These are phyloP conservation scores for Coregonus clupeaformis DNA, from an alignment of 2,113 vertebrate species.

Conservation along the genomic window DNA sequence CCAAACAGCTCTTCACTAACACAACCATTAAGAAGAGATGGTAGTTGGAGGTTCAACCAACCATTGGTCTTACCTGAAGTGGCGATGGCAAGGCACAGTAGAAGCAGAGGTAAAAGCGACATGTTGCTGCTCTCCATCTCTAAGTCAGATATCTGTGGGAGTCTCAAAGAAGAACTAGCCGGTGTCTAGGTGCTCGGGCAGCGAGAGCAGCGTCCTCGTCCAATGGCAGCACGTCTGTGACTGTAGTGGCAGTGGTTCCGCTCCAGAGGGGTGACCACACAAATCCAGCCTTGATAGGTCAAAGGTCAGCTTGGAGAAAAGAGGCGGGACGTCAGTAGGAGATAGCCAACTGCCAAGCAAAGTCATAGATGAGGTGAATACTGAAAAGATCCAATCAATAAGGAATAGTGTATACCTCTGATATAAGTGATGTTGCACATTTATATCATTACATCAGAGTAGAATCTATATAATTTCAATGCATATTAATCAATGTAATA, in stretches of 20 bases:
- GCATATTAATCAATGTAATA: too few species aligned
- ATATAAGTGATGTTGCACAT: neutral
- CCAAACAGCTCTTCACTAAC: neutral
- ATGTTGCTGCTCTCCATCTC: conserved; percentile 59
- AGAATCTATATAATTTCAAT: too few species aligned
- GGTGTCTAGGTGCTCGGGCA: conserved; percentile 31
- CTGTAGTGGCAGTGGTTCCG: conserved; percentile 37
- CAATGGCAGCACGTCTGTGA: conserved; percentile 26
- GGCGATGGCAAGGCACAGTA: conserved; percentile 48
- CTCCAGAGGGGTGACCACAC: conserved; percentile 34
- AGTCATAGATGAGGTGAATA: neutral
- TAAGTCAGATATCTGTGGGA: neutral
- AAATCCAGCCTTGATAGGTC: conserved; percentile 47
- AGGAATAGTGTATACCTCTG: neutral
- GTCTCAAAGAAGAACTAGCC: conserved; percentile 17
- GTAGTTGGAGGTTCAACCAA: neutral
- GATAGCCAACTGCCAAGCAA: neutral
- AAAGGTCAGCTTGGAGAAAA: conserved; percentile 34
- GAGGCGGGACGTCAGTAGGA: conserved; percentile 8
- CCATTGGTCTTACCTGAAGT: conserved; percentile 60
- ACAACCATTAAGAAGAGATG: too few species aligned
- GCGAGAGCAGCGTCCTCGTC: conserved; percentile 7
- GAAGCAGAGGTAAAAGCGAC: conserved; percentile 42
- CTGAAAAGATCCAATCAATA: neutral
- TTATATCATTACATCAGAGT: neutral